Evolutionary conservation across 2,113 vertebrate genomes (phyloP), one percentile per base, ranked within the genome.

Genomic region (Saguinus imperator): DNA sequence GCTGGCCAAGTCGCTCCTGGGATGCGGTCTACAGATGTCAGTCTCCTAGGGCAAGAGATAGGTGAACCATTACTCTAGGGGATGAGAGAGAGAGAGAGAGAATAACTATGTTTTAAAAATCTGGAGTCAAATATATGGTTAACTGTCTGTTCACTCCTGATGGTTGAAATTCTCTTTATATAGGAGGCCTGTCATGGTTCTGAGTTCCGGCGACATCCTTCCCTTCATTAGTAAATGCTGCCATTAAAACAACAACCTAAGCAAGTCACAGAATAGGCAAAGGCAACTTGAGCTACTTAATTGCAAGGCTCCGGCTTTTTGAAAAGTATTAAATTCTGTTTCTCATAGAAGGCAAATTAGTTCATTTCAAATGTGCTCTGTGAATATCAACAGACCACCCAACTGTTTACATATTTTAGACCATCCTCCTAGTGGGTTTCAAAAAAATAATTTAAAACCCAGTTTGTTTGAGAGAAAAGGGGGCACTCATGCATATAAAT

Each of bases 371-470:
- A 92, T 80, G 89, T 89, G 89, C 94, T 96, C 66, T 96, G 83
- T 95, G 98, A 97, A 94, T 97, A 96, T 96, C 97, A 96, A 96
- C 64, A 95, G 98, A 97, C 97, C 97, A 98, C 96, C 94, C 96
- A 98, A 97, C 94, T 87, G 86, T 96, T 97, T 92, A 97, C 96
- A 96, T 96, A 95, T 95, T 96, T 95, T 94, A 96, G 87, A 48
- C 72, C 17, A 6, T 94, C 45, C 72, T 96, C 80, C 61, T 85
- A 68, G 92, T 85, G 89, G 45, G 37, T 86, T 96, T 88, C 14
- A 70, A 37, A 14, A 12, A 48, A 27, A 37, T 20, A 48, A 40
- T 84, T 79, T 95, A 95, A 37, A 95, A 45, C 73, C 16, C 72
- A 82, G 89, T 95, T 94, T 52, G 81, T 97, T 92, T 83, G 55